Percentiles rank a stretch among this genome's conserved stretches.
Conservation (phyloP, 92 coral and sea anemone species). For the Porites evermanni region DNA sequence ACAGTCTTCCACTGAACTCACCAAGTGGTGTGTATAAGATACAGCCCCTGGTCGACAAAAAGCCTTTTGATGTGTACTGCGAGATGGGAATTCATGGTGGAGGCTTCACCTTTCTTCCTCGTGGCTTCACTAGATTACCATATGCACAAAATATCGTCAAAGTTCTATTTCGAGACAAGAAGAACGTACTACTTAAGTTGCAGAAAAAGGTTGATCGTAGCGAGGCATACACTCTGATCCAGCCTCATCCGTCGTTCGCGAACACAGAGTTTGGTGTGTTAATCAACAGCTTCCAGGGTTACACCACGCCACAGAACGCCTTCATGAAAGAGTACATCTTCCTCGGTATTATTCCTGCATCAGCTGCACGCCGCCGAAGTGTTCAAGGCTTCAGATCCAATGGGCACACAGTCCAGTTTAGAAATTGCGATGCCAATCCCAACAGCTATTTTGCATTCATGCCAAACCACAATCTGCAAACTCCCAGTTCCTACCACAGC, state of each 20-base stretch:
- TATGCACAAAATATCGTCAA: background rate
- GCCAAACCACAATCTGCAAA: conserved; percentile 60
- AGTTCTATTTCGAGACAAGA: conserved; percentile 51
- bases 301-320: conserved; percentile 36
- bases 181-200: conserved; percentile 49
- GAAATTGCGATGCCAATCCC: conserved; percentile 66
- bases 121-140: conserved; percentile 18
- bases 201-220: conserved; percentile 26
- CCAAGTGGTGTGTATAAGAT: conserved; percentile 62
- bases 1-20: background rate
- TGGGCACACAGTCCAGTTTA: conserved; percentile 29
- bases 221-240: conserved; percentile 35
- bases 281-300: conserved; percentile 44
- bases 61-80: conserved; percentile 39
- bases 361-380: background rate
- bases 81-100: conserved; percentile 66
- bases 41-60: background rate
- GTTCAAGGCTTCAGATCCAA: conserved; percentile 67
- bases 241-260: conserved; percentile 1
- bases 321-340: conserved; percentile 43
- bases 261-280: background rate
- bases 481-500: conserved; percentile 19
- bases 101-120: conserved; percentile 70
- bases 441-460: conserved; percentile 70
- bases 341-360: conserved; percentile 56